Evolutionary conservation across 2,797 vertebrate species (phyloP).

Genomic region (Tolypeutes matacus): DNA sequence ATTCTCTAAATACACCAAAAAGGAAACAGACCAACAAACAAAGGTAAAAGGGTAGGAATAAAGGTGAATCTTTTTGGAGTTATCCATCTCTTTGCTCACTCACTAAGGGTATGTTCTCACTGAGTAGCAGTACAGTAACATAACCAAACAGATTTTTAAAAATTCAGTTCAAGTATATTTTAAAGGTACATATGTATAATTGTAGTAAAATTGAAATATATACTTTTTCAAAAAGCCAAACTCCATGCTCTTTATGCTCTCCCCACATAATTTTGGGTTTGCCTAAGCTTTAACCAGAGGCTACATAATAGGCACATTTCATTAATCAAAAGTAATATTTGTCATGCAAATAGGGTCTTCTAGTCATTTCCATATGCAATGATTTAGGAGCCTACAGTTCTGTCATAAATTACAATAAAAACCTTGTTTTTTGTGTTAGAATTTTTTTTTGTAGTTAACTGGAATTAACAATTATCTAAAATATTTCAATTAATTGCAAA

Average conservation of each 20-base stretch:
- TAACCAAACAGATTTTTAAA: not conserved
- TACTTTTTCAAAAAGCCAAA: not conserved
- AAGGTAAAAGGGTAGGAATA: not conserved
- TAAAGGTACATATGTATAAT: not conserved
- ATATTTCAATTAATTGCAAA: conserved; percentile 31
- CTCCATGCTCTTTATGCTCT: conserved; percentile 1
- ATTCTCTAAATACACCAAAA: not conserved
- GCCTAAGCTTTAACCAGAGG: not conserved
- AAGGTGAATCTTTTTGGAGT: not conserved
- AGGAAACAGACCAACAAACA: not conserved
- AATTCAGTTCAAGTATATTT: not conserved
- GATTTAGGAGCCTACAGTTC: not conserved
- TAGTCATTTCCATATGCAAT: not conserved
- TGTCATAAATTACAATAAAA: not conserved
- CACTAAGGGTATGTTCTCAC: not conserved
- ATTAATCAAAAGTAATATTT: not conserved
- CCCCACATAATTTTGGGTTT: not conserved
- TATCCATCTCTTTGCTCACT: not conserved
- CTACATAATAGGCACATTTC: not conserved
- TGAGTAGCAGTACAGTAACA: not conserved
- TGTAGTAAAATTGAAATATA: not conserved
- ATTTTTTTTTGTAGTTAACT: too few relatives aligned
- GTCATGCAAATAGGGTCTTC: not conserved
- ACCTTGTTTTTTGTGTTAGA: not conserved
- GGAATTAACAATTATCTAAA: not conserved